Base-by-base conservation (phyloP, 1,140 invertebrate genomes). In the Megalopta genalis region DNA sequence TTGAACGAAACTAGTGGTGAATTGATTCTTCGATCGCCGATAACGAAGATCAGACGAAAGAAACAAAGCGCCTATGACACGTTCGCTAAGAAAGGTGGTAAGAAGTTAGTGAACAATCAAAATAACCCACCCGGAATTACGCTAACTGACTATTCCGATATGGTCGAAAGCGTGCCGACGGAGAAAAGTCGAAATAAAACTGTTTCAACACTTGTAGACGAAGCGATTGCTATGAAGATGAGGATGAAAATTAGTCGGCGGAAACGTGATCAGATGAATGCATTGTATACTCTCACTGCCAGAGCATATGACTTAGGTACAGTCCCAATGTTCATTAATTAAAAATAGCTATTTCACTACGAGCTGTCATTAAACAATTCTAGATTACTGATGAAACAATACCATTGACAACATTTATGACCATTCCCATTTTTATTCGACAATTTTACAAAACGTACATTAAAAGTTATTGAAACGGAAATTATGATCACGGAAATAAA, bases 1-100 rank as follows among this genome's bases (percentile, higher is more conserved):
- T 94, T 99, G 54, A 95, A 98, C 89, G 95, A 95, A 88, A 93
- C 95, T 59, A 96, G 96, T 79, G 97, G 97, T 90, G 95, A 95
- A 90, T 85, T 95, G 67, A 93, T 90, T 23, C 86, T 95, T 67
- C 82, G 93, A 54, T 93, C 93, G 86, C 88, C 93, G 23, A 89
- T 94, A 75, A 94, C 93, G 80, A 93, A 93, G 86, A 90, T 92
- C 2, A 86, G 86, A 68, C 81, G 75, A n/a, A 90, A 84, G 60
- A 84, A 89, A 21, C 87, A 89, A 52, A 89, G 88, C 69, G 16
- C 42, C 8, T 75, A 83, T 27, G 69, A 83, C 5, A 82, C 66
- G 27, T 59, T 63, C 8, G 62, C 62, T 4, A 84, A 39, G 7
- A 80, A 73, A 25, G 7, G 7, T 71, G 66, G 21, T 64, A 80